Conservation (phyloP, 2,113 vertebrate species). For the Spheniscus mendiculus region DNA sequence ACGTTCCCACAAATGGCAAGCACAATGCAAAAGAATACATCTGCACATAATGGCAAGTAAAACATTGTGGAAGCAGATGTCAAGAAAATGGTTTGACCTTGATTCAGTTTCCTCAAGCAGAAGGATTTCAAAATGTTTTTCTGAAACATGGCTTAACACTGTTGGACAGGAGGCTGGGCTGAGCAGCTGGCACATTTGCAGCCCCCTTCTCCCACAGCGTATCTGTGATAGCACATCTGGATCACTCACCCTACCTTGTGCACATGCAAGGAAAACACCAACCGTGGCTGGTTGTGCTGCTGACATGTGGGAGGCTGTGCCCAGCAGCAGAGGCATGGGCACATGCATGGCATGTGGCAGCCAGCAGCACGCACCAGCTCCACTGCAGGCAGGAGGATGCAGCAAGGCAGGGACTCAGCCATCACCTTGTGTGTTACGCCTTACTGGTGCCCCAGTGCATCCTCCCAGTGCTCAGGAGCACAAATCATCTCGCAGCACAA, state of each 20-base stretch:
- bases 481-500: neutral
- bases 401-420: neutral
- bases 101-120: neutral
- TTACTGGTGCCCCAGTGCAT: fast-evolving
- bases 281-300: neutral
- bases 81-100: neutral
- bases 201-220: fast-evolving
- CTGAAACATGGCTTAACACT: neutral
- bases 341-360: too few species aligned
- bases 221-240: neutral
- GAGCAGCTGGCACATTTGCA: neutral
- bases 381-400: neutral
- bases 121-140: neutral
- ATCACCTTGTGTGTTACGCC: neutral
- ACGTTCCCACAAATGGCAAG: neutral
- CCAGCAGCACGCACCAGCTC: neutral
- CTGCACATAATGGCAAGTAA: neutral
- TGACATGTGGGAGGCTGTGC: neutral
- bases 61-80: neutral
- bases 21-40: neutral
- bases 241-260: neutral
- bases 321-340: neutral
- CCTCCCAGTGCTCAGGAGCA: neutral
- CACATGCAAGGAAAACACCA: neutral
- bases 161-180: neutral